A percentile compares a stretch with the other conserved stretches of the same genome.
Evolutionary conservation across 2,113 vertebrate genomes (phyloP).

Genomic region (Prochilodus magdalenae): DNA sequence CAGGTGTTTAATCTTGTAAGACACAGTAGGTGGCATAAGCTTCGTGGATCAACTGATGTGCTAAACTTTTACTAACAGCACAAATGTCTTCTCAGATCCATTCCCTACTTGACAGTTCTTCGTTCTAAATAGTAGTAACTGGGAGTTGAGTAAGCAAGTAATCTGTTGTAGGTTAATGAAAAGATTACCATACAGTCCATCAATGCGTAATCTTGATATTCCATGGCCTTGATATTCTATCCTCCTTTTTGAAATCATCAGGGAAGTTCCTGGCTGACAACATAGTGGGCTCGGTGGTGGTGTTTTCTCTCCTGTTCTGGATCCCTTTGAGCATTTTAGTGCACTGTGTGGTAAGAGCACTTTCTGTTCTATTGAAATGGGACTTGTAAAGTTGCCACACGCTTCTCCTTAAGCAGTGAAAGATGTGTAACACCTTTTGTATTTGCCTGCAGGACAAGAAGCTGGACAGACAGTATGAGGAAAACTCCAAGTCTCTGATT

Average conservation of each 20-base stretch:
- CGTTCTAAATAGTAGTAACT: too few relatives aligned
- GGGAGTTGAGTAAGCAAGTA: too few relatives aligned
- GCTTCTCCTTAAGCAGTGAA: not conserved
- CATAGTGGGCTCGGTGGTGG: slow-evolving; percentile 97
- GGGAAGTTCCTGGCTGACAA: slow-evolving; percentile 98
- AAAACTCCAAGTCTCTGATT: slow-evolving; percentile 85
- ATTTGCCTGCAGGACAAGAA: slow-evolving; percentile 87
- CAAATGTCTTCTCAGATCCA: too few relatives aligned
- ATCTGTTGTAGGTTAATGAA: too few relatives aligned
- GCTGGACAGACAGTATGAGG: slow-evolving; percentile 92
- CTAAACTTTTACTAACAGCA: too few relatives aligned
- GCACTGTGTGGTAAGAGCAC: slow-evolving; percentile 92
- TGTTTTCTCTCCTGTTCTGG: slow-evolving; percentile 97
- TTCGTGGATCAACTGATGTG: too few relatives aligned
- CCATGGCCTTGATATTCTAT: too few relatives aligned
- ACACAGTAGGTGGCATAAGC: too few relatives aligned
- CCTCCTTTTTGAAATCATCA: slow-evolving; percentile 64
- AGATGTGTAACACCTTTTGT: not conserved
- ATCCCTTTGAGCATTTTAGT: slow-evolving; percentile 97
- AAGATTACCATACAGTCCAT: too few relatives aligned
- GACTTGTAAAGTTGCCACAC: not conserved
- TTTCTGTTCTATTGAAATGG: not conserved
- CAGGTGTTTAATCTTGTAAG: too few relatives aligned
- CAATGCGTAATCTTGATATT: too few relatives aligned
- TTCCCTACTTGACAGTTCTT: too few relatives aligned